phyloP scores from a whole-genome alignment of 2,888 invertebrate species.

The Macrophya alboannulata region DNA sequence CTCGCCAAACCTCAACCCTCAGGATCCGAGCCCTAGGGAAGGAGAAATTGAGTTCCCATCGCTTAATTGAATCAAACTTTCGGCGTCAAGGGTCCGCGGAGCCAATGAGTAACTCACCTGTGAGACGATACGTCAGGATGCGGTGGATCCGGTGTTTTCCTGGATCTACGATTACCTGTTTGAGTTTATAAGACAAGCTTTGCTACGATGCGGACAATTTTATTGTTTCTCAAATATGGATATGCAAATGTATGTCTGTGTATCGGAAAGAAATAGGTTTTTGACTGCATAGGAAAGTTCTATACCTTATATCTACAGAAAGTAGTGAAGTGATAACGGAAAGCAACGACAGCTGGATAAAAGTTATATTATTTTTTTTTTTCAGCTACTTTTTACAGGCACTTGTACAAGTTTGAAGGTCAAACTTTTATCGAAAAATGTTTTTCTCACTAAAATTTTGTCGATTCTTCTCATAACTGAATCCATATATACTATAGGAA shows the following conservation, averaged over 20 bases:
- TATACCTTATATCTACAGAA: neutral
- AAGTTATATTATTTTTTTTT: neutral
- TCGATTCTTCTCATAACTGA: constrained; percentile 37
- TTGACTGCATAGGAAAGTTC: neutral
- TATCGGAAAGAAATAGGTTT: neutral
- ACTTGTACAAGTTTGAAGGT: constrained; percentile 9
- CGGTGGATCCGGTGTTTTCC: neutral
- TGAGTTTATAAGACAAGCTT: neutral
- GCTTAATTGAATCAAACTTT: constrained; percentile 62
- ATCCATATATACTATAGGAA: constrained; percentile 8
- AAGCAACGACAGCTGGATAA: constrained; percentile 13
- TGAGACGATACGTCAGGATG: constrained; percentile 13
- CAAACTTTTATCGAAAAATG: constrained; percentile 25
- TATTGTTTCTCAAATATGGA: neutral
- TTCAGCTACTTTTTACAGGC: neutral
- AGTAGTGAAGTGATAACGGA: neutral
- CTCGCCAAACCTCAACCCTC: constrained; percentile 25
- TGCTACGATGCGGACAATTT: neutral
- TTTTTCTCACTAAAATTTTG: constrained; percentile 20
- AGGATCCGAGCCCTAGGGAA: constrained; percentile 25
- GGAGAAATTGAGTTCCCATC: constrained; percentile 45
- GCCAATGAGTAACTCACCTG: constrained; percentile 49
- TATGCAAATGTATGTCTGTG: neutral
- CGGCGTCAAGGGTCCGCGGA: constrained; percentile 54
- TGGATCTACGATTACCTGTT: neutral